Base-by-base conservation (phyloP, 2,888 invertebrate genomes). In the Lapara coniferarum region DNA sequence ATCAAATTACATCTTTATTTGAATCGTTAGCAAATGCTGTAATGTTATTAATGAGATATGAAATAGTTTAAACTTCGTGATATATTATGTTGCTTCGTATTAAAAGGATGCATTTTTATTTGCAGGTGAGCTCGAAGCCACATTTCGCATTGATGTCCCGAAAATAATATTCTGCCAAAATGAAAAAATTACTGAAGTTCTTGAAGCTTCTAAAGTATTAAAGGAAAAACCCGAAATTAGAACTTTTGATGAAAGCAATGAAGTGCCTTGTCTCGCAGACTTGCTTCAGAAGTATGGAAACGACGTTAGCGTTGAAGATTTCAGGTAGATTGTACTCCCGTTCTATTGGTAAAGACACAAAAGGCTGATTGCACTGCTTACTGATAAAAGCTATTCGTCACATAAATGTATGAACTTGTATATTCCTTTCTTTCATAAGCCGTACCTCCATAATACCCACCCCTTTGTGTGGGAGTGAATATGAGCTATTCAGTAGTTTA, bases 141-240 rank as follows among this genome's bases (percentile, higher is more conserved):
- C 76, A 0, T 87, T 86, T 53, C 71, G 72, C 16, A 73, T 71
- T 2, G 74, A 69, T 44, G 71, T 75, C 52, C 88, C 89, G 0
- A 88, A 85, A 69, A 71, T 84, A 44, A 74, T 88, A 66, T 86
- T 89, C 71, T 88, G 88, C 63, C 83, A 87, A 71, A 80, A 75
- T 37, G 79, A 82, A 3, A 85, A 77, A 69, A 76, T 81, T 0
- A 25, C 71, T 0, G 82, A 85, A 19, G 78, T 85, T 25, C 77
- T 84, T 0, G 71, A 77, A 58, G 84, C 83, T 5, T 59, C 84
- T 10, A 69, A 76, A 8, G 69, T 72, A 0, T 53, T 76, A 2
- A 70, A 75, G 6, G n/a, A 75, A 10, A 70, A 82, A 7, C 63
- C 82, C n/a, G 69, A 77, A 68, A 76, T 89, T 13, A 68, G 87